Percentiles rank a stretch among this genome's conserved stretches.
Evolutionary conservation across 2,888 invertebrate genomes (phyloP).

Genomic region (Ditula angustiorana): DNA sequence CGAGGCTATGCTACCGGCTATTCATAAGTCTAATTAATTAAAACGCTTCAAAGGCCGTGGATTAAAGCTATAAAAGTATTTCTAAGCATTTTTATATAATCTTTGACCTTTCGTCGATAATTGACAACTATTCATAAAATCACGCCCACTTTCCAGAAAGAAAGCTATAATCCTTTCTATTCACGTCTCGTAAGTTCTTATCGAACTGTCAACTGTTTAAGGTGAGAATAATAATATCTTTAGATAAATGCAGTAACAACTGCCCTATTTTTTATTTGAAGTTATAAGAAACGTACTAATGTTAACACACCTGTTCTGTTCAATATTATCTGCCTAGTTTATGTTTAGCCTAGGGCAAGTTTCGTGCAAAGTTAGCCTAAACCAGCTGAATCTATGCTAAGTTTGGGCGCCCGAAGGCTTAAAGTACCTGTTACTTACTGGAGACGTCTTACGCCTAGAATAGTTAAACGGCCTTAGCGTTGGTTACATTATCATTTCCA

Average conservation of each 20-base stretch:
- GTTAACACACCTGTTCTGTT: neutral
- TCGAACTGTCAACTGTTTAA: no score
- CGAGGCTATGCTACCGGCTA: neutral
- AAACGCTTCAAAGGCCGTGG: neutral
- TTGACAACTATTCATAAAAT: no score
- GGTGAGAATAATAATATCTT: no score
- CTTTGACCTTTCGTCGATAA: no score
- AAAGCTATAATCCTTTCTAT: no score
- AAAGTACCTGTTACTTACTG: constrained; percentile 1
- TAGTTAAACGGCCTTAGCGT: neutral
- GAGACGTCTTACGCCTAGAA: neutral
- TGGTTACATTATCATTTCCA: neutral
- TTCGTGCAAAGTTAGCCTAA: constrained; percentile 16
- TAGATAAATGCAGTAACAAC: no score
- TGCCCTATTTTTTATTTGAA: no score
- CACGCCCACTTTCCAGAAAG: no score
- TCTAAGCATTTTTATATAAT: neutral
- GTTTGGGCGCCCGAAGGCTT: constrained; percentile 1
- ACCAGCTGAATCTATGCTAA: constrained; percentile 6
- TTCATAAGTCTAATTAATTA: neutral
- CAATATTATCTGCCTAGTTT: neutral
- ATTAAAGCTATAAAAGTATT: neutral
- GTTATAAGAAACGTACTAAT: neutral
- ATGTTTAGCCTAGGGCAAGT: constrained; percentile 11
- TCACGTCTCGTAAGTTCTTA: no score